Evolutionary conservation across 1,140 invertebrate species (phyloP), one percentile per base, ranked within the genome.

Genomic region (Drosophila oshimai): DNA sequence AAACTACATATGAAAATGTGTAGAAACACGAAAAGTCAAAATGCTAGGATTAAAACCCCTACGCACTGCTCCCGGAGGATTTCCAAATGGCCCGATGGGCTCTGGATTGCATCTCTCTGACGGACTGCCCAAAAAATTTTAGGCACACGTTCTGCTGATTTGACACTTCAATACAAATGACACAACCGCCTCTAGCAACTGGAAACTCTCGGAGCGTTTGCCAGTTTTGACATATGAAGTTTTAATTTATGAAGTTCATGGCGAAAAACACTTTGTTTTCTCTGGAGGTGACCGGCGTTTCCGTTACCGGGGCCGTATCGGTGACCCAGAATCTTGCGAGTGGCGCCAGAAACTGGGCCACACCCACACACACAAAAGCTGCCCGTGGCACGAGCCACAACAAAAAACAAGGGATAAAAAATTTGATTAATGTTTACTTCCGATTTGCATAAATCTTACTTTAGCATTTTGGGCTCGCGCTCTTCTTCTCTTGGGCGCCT

Each of bases 401-500:
- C 55, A 64, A 33, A 50, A 26, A 36, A 72, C 41, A 60, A 60
- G 34, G 60, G 47, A 60, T 55, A 81, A 81, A 86, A 83, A 78
- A 65, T 78, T 89, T 90, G 83, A 90, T 90, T 89, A 89, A 90
- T 90, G 83, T 88, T 89, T 86, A 77, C 79, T 89, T 90, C 87
- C 88, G 87, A 88, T 90, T 90, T 90, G 79, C 87, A 90, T 90
- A 90, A 89, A 90, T 90, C 79, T 90, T 90, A 72, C 83, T 90
- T 89, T 88, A 90, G 79, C 73, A 73, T 70, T 87, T 86, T 81
- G 55, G 50, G 37, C 39, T 28, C 6, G 4, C 10, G 20, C 31
- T 18, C 29, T 41, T 12, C 31, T 46, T 17, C 15, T 31, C 28
- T 41, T 34, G 37, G 37, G 15, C 47, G 55, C 62, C 41, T 73